A percentile compares a stretch with the other conserved stretches of the same genome.
Conservation (phyloP, 2,797 vertebrate species). For the Dryobates pubescens region DNA sequence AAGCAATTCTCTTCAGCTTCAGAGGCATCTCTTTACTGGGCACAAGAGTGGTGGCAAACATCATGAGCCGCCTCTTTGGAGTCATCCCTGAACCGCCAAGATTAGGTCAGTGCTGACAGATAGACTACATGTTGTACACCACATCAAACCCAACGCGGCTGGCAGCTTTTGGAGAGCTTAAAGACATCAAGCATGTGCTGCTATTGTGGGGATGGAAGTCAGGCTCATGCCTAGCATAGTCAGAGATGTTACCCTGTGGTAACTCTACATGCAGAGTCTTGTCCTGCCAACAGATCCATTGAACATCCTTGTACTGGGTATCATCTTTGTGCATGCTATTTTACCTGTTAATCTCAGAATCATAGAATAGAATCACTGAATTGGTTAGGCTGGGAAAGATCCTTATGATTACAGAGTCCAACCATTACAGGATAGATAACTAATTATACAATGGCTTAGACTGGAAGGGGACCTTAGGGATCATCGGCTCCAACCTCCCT, state of each 20-base stretch:
- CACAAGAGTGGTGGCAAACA: background rate
- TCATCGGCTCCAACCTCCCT: too few relatives aligned
- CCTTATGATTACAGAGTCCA: background rate
- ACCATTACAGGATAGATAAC: background rate
- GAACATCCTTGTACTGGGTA: accelerated
- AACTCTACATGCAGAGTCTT: background rate
- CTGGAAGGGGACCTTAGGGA: background rate
- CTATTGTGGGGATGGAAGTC: background rate
- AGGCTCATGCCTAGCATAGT: background rate
- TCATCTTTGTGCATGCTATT: background rate
- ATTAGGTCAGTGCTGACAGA: background rate
- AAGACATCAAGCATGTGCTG: background rate
- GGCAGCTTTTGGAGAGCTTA: background rate
- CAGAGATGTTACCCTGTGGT: background rate
- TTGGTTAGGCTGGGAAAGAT: too few relatives aligned
- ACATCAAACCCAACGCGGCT: background rate
- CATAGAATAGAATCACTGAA: background rate
- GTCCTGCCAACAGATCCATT: background rate
- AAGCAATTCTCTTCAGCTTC: background rate
- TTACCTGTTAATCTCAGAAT: background rate
- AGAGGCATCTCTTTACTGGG: background rate
- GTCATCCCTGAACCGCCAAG: background rate
- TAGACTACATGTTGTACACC: background rate
- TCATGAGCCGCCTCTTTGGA: background rate
- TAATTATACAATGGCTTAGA: background rate